Base-by-base conservation (phyloP, 1,140 invertebrate genomes). In the Drosophila cardini region DNA sequence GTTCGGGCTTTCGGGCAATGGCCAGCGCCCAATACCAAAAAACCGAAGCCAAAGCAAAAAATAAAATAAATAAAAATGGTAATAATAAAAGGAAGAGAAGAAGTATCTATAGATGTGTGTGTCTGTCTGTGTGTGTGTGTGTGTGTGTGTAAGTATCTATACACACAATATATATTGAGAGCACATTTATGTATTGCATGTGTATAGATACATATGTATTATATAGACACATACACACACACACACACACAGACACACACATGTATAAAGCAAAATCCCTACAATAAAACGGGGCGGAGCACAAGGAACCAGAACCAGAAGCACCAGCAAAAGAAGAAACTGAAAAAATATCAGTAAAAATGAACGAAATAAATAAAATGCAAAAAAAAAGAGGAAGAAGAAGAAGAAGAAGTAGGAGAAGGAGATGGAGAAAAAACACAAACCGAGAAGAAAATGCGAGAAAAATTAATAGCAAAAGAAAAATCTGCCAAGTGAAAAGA, bases 401-500 rank as follows among this genome's bases (percentile, higher is more conserved):
- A 26, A 26, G 21, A 26, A 26, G 21, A 2, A 3, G 21, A 26
- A 2, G 21, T 4, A 4, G 4, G 21, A 26, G 4, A 5, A 26
- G 21, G 21, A 2, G 21, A 26, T 26, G 21, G 21, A 26, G 21
- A 5, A 26, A 5, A 26, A 21, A 26, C 21, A 26, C 21, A 26
- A 26, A 26, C 21, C 21, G 21, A 26, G 21, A 26, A 26, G 21
- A 26, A 61, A 68, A 80, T 63, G 62, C 75, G 81, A 80, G 78
- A 82, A 86, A 81, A 86, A 81, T 85, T 75, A 65, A 76, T 70
- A 72, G 76, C 68, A 80, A 84, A 86, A 86, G 79, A 89, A 87
- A 87, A 87, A 87, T 83, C 84, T 87, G 69, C 83, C 83, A 87
- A 87, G 84, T 87, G 83, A 89, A 86, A 86, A 86, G 83, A 86